These are phyloP conservation scores for Thrips palmi DNA, from an alignment of 1,140 invertebrate genomes.

Conservation along the genomic window DNA sequence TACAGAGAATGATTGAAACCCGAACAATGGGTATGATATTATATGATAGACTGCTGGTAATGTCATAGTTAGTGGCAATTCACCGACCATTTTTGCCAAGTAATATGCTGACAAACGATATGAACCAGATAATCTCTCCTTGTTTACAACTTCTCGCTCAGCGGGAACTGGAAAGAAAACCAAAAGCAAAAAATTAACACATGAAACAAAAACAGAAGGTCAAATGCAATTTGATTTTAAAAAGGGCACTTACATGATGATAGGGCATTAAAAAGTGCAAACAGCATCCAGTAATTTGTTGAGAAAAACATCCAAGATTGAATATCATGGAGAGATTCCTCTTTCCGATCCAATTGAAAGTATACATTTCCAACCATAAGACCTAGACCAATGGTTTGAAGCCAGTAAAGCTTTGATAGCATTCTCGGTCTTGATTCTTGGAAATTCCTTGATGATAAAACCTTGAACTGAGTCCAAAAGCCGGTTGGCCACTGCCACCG, in stretches of 20 bases:
- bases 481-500: slow-evolving; percentile 56
- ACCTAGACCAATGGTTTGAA: slow-evolving; percentile 57
- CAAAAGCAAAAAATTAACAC: slow-evolving; percentile 13
- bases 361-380: slow-evolving; percentile 59
- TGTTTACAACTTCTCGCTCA: slow-evolving; percentile 66
- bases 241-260: slow-evolving; percentile 41
- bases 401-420: slow-evolving; percentile 62
- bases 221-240: not conserved
- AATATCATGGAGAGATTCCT: slow-evolving; percentile 57
- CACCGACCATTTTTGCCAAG: slow-evolving; percentile 69
- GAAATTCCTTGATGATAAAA: slow-evolving; percentile 60
- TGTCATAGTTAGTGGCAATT: slow-evolving; percentile 57
- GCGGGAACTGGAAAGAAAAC: slow-evolving; percentile 70
- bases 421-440: slow-evolving; percentile 57
- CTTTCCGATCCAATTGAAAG: slow-evolving; percentile 56
- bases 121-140: slow-evolving; percentile 61
- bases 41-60: slow-evolving; percentile 61
- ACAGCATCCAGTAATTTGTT: slow-evolving; percentile 74
- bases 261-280: slow-evolving; percentile 62
- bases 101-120: slow-evolving; percentile 73
- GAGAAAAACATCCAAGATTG: slow-evolving; percentile 80
- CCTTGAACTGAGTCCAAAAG: slow-evolving; percentile 63
- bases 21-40: slow-evolving; percentile 64
- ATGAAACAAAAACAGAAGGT: slow-evolving; percentile 6
- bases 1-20: slow-evolving; percentile 35